These are phyloP conservation scores for Shinisaurus crocodilurus DNA, from an alignment of 2,113 vertebrate species.

Conservation along the genomic window DNA sequence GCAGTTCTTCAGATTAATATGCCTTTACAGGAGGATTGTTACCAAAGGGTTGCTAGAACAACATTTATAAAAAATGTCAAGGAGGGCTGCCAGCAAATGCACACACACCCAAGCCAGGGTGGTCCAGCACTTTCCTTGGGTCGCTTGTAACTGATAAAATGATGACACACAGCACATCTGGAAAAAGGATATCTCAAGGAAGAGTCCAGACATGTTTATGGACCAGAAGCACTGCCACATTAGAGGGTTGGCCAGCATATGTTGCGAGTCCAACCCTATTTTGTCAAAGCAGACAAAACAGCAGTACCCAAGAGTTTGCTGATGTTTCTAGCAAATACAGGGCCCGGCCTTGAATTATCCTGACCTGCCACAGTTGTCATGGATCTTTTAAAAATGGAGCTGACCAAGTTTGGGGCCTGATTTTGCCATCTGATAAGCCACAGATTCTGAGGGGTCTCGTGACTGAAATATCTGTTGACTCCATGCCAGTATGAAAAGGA, in stretches of 20 bases:
- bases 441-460: background rate
- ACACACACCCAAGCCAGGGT: background rate
- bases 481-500: background rate
- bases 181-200: background rate
- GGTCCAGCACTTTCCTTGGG: background rate
- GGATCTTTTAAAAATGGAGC: background rate
- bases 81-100: background rate
- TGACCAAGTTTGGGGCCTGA: background rate
- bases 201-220: background rate
- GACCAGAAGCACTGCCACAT: background rate
- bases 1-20: background rate
- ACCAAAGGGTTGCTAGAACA: background rate
- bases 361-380: background rate
- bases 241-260: background rate
- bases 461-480: background rate
- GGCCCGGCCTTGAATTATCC: background rate
- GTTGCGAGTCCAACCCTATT: background rate
- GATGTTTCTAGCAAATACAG: background rate
- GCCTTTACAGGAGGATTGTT: background rate
- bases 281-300: background rate
- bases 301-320: rapidly evolving
- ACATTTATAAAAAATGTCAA: background rate
- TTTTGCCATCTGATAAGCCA: background rate
- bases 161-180: background rate
- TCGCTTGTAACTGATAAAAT: background rate